These are phyloP conservation scores for Acronicta psi DNA, from an alignment of 2,888 invertebrate genomes.

Conservation along the genomic window DNA sequence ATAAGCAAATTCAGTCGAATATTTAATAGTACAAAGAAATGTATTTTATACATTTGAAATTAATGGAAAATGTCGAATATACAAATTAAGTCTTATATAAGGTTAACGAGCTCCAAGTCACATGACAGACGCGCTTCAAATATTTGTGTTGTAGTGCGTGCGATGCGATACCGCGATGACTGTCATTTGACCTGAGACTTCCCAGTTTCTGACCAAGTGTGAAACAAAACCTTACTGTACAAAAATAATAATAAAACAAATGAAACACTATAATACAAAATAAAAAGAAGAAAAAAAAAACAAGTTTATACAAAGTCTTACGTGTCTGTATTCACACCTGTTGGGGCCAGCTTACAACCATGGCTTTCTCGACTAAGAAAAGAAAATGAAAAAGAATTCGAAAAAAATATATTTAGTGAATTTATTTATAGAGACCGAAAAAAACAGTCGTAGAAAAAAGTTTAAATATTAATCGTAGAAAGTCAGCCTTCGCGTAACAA, in stretches of 20 bases:
- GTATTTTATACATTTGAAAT: slow-evolving; percentile 71
- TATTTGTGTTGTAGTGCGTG: background rate
- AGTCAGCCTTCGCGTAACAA: slow-evolving; percentile 82
- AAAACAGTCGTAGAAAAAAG: slow-evolving; percentile 61
- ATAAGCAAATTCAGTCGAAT: slow-evolving; percentile 66
- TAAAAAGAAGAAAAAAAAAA: slow-evolving; percentile 68
- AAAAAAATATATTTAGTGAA: slow-evolving; percentile 51
- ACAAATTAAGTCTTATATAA: slow-evolving; percentile 69
- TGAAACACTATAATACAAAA: slow-evolving; percentile 80
- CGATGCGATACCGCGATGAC: slow-evolving; percentile 7
- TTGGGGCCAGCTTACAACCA: slow-evolving; percentile 57
- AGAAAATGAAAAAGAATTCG: slow-evolving; percentile 36
- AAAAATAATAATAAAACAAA: slow-evolving; percentile 75
- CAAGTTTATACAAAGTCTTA: slow-evolving; percentile 71
- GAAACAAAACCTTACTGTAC: slow-evolving; percentile 81
- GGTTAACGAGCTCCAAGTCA: slow-evolving; percentile 48
- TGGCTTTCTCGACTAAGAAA: slow-evolving; percentile 42
- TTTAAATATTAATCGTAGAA: slow-evolving; percentile 72
- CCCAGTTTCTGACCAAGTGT: slow-evolving; percentile 65
- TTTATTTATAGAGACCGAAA: slow-evolving; percentile 55
- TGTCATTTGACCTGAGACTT: slow-evolving; percentile 33
- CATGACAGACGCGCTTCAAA: slow-evolving; percentile 23
- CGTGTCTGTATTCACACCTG: slow-evolving; percentile 59
- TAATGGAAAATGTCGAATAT: slow-evolving; percentile 68
- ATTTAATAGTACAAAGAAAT: slow-evolving; percentile 62